These are phyloP conservation scores for Cheilosia vulpina DNA, from an alignment of 2,888 invertebrate species.

Conservation along the genomic window DNA sequence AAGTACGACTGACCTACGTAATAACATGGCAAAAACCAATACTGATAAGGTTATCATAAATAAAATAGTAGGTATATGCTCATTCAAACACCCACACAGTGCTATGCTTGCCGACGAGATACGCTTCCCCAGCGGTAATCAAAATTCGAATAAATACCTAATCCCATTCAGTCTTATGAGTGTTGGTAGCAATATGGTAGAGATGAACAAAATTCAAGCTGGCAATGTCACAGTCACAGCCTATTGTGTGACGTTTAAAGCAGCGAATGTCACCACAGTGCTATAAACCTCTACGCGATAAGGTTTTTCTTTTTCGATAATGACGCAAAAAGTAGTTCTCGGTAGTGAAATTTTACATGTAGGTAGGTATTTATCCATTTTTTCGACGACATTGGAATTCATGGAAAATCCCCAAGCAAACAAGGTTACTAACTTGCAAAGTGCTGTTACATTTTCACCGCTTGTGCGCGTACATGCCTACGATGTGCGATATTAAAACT, in stretches of 20 bases:
- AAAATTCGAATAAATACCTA: neutral
- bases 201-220: slow-evolving; percentile 12
- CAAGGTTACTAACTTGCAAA: slow-evolving; percentile 36
- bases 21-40: slow-evolving; percentile 54
- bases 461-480: slow-evolving; percentile 29
- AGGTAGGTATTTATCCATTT: neutral
- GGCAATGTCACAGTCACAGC: slow-evolving; percentile 29
- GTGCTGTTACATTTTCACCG: slow-evolving; percentile 52
- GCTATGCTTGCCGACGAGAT: slow-evolving; percentile 16
- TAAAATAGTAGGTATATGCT: neutral
- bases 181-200: neutral
- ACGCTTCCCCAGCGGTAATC: slow-evolving; percentile 6
- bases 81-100: slow-evolving; percentile 17
- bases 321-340: no score
- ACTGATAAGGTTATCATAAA: slow-evolving; percentile 63
- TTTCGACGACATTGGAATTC: slow-evolving; percentile 51
- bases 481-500: neutral
- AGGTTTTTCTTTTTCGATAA: slow-evolving; percentile 3
- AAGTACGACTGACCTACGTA: slow-evolving; percentile 64
- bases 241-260: slow-evolving; percentile 38
- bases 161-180: neutral
- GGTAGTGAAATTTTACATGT: neutral
- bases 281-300: neutral
- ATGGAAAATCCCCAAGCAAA: slow-evolving; percentile 70
- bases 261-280: slow-evolving; percentile 1